Evolutionary conservation across 2,888 invertebrate genomes (phyloP), one percentile per base, ranked within the genome.

Genomic region (Nymphalis polychloros): DNA sequence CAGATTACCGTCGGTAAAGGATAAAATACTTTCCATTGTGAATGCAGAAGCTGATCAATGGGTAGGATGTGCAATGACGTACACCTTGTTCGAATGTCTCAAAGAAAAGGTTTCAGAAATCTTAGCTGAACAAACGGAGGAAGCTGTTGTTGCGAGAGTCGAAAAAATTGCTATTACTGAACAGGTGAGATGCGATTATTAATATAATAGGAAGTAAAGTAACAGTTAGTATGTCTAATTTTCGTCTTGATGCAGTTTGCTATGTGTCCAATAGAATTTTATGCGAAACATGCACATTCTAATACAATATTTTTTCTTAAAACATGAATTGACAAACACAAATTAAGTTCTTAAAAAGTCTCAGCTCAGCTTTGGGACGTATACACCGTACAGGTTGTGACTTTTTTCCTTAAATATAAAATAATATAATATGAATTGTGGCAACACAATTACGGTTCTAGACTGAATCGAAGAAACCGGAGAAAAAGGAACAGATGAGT

Each of bases 21-120:
- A 95, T 59, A 95, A 94, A 81, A 94, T 98, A 70, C 80, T 94
- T 16, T 83, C 90, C 10, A 92, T 93, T 63, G 86, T 97, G 0
- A 89, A 92, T 17, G 89, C 93, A 16, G 97, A 97, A 86, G 97
- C 97, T 0, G 95, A 96, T 52, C 96, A 96, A 78, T 96, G 96
- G 94, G 79, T 97, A 19, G 98, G 98, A 0, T 96, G 96, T 89
- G 97, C 98, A 3, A 98, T 98, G 98, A 98, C 98, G 0, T 99
- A 97, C 82, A 97, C 98, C 0, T 87, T 99, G 64, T 97, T 99
- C 84, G 98, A 99, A 88, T 97, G 95, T 85, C 93, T 97, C 19
- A 97, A 97, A 85, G 98, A 98, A 83, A 96, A 95, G 79, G 93
- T 95, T 47, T 88, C 94, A 0, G 95, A 96, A 63, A 84, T 98